A percentile compares a stretch with the other conserved stretches of the same genome.
These are phyloP conservation scores for Bellardia bayeri DNA, from an alignment of 2,888 invertebrate genomes.

Conservation along the genomic window DNA sequence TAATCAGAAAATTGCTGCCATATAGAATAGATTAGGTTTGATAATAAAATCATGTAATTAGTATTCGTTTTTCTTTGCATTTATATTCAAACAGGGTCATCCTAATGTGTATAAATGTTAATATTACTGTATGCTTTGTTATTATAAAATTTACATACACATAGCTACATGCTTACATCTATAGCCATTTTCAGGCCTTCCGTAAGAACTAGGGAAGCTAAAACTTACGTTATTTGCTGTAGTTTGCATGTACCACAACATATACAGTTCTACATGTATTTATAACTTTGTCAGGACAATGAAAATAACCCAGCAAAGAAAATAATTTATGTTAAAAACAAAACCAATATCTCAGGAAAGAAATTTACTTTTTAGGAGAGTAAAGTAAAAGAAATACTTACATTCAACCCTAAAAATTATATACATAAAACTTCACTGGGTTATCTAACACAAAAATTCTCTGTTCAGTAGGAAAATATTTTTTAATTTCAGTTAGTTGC, in stretches of 20 bases:
- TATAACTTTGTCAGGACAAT: background rate
- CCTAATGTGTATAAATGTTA: background rate
- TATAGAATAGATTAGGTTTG: too few species aligned
- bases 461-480: background rate
- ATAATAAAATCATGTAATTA: too few species aligned
- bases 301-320: slow-evolving; percentile 15
- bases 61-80: too few species aligned
- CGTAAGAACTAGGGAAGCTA: background rate
- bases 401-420: too few species aligned
- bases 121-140: slow-evolving; percentile 18
- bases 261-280: background rate
- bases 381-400: too few species aligned
- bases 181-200: slow-evolving; percentile 9
- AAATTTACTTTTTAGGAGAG: too few species aligned
- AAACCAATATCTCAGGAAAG: too few species aligned
- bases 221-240: background rate
- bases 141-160: slow-evolving; percentile 34
- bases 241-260: background rate
- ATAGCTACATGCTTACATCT: background rate
- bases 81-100: too few species aligned
- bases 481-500: slow-evolving; percentile 40
- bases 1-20: too few species aligned
- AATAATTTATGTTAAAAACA: background rate
- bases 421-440: too few species aligned
- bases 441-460: background rate